Base-by-base conservation (phyloP, 2,797 vertebrate species). In the Gastrophryne carolinensis region DNA sequence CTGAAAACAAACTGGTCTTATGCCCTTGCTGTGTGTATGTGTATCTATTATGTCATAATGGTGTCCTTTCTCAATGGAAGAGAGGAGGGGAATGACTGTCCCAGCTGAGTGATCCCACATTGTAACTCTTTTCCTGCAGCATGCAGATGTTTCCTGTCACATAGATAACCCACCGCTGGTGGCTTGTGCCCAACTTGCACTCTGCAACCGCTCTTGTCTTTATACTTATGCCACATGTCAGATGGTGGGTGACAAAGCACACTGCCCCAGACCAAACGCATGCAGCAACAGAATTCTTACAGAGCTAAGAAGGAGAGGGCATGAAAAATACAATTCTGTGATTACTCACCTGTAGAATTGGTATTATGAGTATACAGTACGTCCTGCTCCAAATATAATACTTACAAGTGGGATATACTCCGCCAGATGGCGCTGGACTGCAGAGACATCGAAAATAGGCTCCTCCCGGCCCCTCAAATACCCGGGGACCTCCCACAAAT, bases 121-220 rank as follows among this genome's bases (percentile, higher is more conserved):
- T 52, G 54, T 50, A 68, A 70, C 66, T 64, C 74, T 57, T 77
- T 77, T 77, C 74, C 74, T 70, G 74, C 32, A 23, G 23, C 58
- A 49, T 17, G 21, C 74, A 77, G 74, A 77, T 77, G 74, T 49
- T 70, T 77, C 74, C 74, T 77, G 74, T 77, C 63, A 63, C 39
- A 58, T 27, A 63, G 74, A 77, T 77, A 77, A 70, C 37, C 62
- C 32, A 62, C 58, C 29, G 35, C 56, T 52, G 44, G 62, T 27
- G 34, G 37, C 53, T 66, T 58, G 34, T 7, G 27, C n/a, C 24
- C 6, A 23, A 24, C n/a, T 56, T 35, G 56, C 11, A 11, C 7
- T 73, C 23, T 13, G 13, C 63, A 49, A 37, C 11, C 27, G 21
- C 62, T 24, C 29, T 30, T 66, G 53, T 35, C 15, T 65, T 26